Conservation (phyloP, 2,888 invertebrate species). For the Aleiodes leptofemur region DNA sequence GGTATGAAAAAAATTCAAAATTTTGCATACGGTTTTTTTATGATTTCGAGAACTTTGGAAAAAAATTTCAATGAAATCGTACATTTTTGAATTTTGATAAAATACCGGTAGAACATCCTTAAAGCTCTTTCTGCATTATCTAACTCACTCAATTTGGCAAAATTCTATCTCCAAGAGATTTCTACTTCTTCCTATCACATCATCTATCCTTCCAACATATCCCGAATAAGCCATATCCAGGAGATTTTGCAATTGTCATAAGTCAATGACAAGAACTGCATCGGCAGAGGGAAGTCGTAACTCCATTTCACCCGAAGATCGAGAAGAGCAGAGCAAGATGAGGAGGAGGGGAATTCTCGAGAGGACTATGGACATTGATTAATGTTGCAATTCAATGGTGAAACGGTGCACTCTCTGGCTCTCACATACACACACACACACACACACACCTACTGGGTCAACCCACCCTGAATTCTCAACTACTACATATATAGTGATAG, state of each 20-base stretch:
- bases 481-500: background rate
- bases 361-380: conserved; percentile 62
- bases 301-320: conserved; percentile 37
- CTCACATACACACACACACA: conserved; percentile 18
- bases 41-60: too few species aligned
- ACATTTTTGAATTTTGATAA: too few species aligned
- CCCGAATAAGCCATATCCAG: background rate
- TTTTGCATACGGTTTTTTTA: too few species aligned
- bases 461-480: background rate
- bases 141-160: conserved; percentile 11
- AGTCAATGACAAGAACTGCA: conserved; percentile 40
- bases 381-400: conserved; percentile 62
- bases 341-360: conserved; percentile 6
- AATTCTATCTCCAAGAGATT: conserved; percentile 12
- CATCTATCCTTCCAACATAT: conserved; percentile 15
- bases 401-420: conserved; percentile 39
- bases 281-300: conserved; percentile 44
- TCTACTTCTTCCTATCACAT: conserved; percentile 8
- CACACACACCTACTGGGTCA: conserved; percentile 28
- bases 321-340: background rate
- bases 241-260: conserved; percentile 44
- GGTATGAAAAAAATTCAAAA: too few species aligned
- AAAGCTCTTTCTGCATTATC: conserved; percentile 37
- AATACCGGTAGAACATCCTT: too few species aligned
- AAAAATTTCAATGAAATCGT: too few species aligned